Evolutionary conservation across 2,888 invertebrate genomes (phyloP).

Genomic region (Microctonus brassicae): DNA sequence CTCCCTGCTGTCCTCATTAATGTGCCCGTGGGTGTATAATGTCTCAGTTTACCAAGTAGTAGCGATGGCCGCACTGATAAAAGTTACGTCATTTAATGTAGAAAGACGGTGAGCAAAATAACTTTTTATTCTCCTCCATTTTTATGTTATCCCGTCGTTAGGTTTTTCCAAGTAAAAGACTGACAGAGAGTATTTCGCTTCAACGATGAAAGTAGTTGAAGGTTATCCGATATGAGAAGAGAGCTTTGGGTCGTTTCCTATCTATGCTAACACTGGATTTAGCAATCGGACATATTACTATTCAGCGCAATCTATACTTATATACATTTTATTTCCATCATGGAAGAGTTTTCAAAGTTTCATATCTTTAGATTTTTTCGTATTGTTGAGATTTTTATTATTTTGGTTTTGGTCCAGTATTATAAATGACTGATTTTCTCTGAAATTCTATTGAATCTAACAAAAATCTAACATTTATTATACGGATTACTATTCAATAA

Average conservation of each 20-base stretch:
- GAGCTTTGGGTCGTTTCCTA: constrained; percentile 29
- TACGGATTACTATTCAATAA: too few species aligned
- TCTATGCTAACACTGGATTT: constrained; percentile 40
- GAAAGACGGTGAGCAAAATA: neutral
- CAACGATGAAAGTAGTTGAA: constrained; percentile 13
- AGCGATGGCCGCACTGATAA: neutral
- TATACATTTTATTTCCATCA: neutral
- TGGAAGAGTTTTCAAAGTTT: neutral
- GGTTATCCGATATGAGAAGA: constrained; percentile 6
- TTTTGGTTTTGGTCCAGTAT: neutral
- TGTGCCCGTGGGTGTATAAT: constrained; percentile 1
- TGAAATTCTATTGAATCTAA: too few species aligned
- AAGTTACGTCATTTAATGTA: neutral
- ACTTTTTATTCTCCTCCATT: neutral
- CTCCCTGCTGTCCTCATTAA: neutral
- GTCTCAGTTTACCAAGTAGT: constrained; percentile 1
- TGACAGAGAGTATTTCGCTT: neutral
- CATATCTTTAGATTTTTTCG: neutral
- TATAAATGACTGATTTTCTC: neutral
- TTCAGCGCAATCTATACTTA: neutral
- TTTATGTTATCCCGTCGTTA: constrained; percentile 11
- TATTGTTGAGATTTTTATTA: neutral
- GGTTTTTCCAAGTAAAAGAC: neutral
- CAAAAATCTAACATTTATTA: too few species aligned
- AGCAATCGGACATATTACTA: constrained; percentile 28